phyloP scores from a whole-genome alignment of 2,113 vertebrate species.

The Gobiocypris rarus region DNA sequence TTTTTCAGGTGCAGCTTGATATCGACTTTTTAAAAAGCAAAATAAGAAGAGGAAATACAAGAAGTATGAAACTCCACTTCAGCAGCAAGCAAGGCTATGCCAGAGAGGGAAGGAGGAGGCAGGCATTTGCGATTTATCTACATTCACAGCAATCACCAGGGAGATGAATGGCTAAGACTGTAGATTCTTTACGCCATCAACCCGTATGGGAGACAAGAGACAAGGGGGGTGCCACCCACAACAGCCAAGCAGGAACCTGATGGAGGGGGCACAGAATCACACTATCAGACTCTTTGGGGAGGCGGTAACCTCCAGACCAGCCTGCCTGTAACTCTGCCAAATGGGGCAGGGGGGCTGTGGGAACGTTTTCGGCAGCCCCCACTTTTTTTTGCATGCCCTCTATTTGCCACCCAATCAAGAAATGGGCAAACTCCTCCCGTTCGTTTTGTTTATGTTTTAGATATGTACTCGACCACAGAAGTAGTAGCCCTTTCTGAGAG shows the following conservation, averaged over 20 bases:
- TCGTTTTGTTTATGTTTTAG: constrained; percentile 66
- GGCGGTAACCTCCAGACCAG: constrained; percentile 80
- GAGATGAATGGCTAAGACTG: constrained; percentile 82
- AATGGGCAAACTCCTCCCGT: constrained; percentile 79
- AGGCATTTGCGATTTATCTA: constrained; percentile 83
- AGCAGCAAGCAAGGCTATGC: constrained; percentile 58
- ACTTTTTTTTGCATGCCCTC: constrained; percentile 66
- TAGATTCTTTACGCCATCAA: constrained; percentile 75
- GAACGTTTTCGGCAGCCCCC: constrained; percentile 73
- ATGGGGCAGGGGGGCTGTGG: constrained; percentile 75
- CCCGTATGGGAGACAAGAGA: constrained; percentile 78
- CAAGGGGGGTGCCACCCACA: constrained; percentile 86
- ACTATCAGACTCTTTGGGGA: constrained; percentile 75
- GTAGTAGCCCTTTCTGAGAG: constrained; percentile 71
- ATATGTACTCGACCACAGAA: constrained; percentile 68
- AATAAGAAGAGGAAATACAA: constrained; percentile 30
- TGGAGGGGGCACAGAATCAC: constrained; percentile 79
- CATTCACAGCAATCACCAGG: constrained; percentile 86
- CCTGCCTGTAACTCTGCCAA: constrained; percentile 77
- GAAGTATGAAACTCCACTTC: constrained; percentile 58
- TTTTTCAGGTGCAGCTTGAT: constrained; percentile 21
- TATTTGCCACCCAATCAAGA: constrained; percentile 78
- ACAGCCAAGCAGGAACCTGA: constrained; percentile 84
- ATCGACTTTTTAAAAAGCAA: constrained; percentile 53
- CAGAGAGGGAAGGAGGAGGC: constrained; percentile 48